Conservation (phyloP, 2,888 invertebrate species). For the Drosophila pseudotakahashii region DNA sequence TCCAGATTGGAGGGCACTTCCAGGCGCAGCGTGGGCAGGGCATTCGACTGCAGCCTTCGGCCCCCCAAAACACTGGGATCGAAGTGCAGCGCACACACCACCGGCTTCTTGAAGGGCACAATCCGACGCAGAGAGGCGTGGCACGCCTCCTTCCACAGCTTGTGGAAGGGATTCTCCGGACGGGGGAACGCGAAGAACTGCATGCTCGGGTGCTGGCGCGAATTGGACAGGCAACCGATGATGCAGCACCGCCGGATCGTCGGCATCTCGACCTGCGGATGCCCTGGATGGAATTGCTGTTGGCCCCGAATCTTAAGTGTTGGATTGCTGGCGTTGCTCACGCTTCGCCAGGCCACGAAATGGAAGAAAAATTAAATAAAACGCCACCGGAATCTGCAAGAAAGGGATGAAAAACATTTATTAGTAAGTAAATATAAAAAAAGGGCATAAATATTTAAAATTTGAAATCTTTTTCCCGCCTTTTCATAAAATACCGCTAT, state of each 20-base stretch:
- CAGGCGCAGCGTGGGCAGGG: conserved; percentile 76
- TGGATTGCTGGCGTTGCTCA: conserved; percentile 58
- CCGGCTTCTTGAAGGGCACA: conserved; percentile 82
- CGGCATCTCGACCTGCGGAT: conserved; percentile 70
- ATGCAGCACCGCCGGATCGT: conserved; percentile 83
- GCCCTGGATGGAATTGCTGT: conserved; percentile 43
- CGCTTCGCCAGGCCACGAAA: conserved; percentile 61
- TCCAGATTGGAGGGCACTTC: conserved; percentile 80
- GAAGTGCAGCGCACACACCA: conserved; percentile 82
- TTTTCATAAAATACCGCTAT: conserved; percentile 12
- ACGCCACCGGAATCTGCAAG: conserved; percentile 16
- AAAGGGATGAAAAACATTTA: not conserved
- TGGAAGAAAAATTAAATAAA: conserved; percentile 45
- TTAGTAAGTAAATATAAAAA: not conserved
- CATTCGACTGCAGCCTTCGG: conserved; percentile 78
- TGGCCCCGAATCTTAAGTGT: conserved; percentile 60
- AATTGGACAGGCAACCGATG: conserved; percentile 82
- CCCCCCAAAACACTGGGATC: conserved; percentile 81
- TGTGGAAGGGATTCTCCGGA: conserved; percentile 80
- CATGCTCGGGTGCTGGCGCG: conserved; percentile 80
- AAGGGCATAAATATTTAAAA: too few relatives aligned
- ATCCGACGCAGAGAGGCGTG: conserved; percentile 82
- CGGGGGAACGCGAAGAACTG: conserved; percentile 83
- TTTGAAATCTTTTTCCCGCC: not conserved
- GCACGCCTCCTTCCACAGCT: conserved; percentile 83